A percentile compares a stretch with the other conserved stretches of the same genome.
Evolutionary conservation across 2,113 vertebrate species (phyloP).

Genomic region (Physeter macrocephalus): DNA sequence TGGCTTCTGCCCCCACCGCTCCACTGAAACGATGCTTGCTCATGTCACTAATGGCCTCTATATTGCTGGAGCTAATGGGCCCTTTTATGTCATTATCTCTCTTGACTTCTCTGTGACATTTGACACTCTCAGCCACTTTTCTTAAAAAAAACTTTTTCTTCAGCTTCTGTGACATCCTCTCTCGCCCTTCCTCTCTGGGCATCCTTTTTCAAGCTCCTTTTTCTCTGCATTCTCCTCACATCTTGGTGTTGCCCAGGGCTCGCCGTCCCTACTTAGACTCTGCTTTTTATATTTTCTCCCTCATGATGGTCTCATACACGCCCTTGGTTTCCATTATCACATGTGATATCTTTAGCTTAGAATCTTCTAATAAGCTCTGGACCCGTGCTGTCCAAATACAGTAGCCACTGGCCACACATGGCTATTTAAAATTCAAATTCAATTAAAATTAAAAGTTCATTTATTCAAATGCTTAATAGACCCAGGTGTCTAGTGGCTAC

Average conservation of each 20-base stretch:
- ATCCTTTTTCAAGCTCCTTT: not conserved
- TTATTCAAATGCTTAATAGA: not conserved
- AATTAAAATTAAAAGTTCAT: not conserved
- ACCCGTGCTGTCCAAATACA: not conserved
- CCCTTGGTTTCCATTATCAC: not conserved
- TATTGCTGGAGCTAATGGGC: slow-evolving; percentile 42
- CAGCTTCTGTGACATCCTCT: not conserved
- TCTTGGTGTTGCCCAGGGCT: not conserved
- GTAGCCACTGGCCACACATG: not conserved
- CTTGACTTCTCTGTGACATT: slow-evolving; percentile 43
- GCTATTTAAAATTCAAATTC: not conserved
- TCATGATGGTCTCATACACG: not conserved
- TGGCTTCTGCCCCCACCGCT: not conserved
- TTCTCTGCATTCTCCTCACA: not conserved
- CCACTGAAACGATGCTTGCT: not conserved
- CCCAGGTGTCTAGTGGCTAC: not conserved
- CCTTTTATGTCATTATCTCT: slow-evolving; percentile 54
- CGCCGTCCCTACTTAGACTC: not conserved
- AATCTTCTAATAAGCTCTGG: not conserved
- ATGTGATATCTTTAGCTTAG: not conserved
- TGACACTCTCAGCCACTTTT: slow-evolving; percentile 39
- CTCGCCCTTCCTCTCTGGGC: not conserved
- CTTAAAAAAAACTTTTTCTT: not conserved
- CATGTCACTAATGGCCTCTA: slow-evolving; percentile 36
- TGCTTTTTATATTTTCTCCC: not conserved